Percentiles rank a stretch among this genome's conserved stretches.
Conservation (phyloP, 2,113 vertebrate genomes). For the Meles meles region DNA sequence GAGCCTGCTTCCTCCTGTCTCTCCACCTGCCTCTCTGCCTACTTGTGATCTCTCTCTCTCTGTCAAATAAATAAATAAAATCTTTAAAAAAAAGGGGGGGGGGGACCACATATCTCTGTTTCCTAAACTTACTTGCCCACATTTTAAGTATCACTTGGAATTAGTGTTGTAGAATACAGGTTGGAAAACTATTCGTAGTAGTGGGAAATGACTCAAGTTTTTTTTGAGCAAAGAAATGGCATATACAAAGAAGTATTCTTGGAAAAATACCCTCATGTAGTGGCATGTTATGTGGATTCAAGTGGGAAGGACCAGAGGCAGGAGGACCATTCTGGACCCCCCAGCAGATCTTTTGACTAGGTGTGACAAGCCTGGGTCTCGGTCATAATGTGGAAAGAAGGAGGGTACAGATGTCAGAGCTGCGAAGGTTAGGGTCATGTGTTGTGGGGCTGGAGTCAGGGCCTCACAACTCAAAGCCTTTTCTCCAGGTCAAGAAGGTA, state of each 20-base stretch:
- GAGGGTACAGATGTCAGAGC: neutral
- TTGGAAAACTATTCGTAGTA: neutral
- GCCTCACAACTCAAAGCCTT: neutral
- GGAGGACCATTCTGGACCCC: neutral
- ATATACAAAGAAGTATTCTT: neutral
- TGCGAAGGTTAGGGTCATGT: neutral
- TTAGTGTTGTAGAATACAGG: neutral
- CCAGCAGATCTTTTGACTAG: neutral
- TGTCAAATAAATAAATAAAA: no score
- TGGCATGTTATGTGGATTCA: neutral
- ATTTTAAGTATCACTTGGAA: neutral
- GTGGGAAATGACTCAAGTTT: neutral
- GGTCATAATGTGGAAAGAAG: neutral
- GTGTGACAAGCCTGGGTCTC: neutral
- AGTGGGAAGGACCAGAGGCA: no score
- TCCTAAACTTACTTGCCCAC: neutral
- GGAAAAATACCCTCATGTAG: neutral
- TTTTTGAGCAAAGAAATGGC: neutral
- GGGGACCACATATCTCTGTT: accelerated
- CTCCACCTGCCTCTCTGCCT: no score
- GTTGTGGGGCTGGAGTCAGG: no score
- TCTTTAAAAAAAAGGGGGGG: no score
- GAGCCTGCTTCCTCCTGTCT: no score
- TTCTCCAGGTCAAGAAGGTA: neutral
- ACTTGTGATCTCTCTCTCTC: no score